Conservation (phyloP, 2,113 vertebrate species). For the Athene noctua region DNA sequence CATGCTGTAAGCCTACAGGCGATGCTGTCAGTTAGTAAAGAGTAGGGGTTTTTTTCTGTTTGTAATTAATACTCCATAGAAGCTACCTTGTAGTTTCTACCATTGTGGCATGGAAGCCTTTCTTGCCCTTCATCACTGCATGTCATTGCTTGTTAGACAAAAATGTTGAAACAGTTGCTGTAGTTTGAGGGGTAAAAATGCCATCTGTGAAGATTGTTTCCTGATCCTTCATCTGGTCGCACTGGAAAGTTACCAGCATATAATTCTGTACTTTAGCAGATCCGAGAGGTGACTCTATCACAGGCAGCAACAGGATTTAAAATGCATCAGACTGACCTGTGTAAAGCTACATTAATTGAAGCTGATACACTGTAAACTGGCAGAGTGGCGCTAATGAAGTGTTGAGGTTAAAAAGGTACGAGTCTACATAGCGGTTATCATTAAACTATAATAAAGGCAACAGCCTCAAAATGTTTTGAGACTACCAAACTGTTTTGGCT, state of each 20-base stretch:
- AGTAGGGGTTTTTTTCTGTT: neutral
- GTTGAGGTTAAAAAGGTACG: constrained; percentile 11
- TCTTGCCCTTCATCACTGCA: neutral
- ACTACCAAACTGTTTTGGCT: neutral
- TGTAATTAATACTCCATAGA: neutral
- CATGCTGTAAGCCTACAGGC: neutral
- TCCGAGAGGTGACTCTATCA: neutral
- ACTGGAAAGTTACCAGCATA: neutral
- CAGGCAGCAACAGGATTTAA: neutral
- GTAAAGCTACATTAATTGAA: neutral
- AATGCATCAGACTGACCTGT: neutral
- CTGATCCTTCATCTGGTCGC: neutral
- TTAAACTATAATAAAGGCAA: neutral
- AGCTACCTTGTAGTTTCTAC: constrained; percentile 13
- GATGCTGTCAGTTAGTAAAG: neutral
- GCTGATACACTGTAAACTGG: neutral
- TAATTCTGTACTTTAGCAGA: neutral
- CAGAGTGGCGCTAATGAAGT: neutral
- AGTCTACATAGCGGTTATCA: neutral
- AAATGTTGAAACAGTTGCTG: neutral
- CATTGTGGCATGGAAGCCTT: neutral
- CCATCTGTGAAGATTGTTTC: neutral
- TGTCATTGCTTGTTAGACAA: neutral
- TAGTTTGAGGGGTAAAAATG: neutral
- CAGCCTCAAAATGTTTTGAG: neutral